Conservation (phyloP, 2,888 invertebrate genomes). For the Galerucella pusilla region DNA sequence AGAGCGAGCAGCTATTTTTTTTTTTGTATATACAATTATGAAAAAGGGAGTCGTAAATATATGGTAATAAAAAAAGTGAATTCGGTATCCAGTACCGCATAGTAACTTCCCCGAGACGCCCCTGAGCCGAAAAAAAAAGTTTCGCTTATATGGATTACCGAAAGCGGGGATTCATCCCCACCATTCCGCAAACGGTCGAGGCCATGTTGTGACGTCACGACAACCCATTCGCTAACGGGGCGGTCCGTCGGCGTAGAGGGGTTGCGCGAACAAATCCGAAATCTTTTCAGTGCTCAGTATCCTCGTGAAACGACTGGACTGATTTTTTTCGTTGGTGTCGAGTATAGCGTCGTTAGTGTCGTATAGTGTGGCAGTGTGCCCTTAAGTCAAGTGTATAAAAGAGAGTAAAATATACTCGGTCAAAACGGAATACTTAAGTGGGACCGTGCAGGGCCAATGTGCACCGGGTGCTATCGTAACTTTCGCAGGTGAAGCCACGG, state of each 20-base stretch:
- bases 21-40: too few species aligned
- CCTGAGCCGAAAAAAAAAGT: conserved; percentile 26
- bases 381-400: conserved; percentile 6
- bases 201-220: conserved; percentile 63
- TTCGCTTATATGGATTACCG: conserved; percentile 50
- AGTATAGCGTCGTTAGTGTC: conserved; percentile 19
- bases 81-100: conserved; percentile 17
- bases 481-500: conserved; percentile 59
- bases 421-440: conserved; percentile 62
- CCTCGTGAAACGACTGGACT: conserved; percentile 47
- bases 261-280: conserved; percentile 36
- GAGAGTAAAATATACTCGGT: conserved; percentile 28
- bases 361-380: conserved; percentile 26
- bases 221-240: conserved; percentile 53
- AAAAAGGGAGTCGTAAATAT: background rate
- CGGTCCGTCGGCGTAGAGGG: conserved; percentile 45
- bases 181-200: conserved; percentile 31
- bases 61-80: conserved; percentile 16
- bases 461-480: conserved; percentile 59
- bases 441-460: conserved; percentile 61
- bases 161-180: conserved; percentile 33
- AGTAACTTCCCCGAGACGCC: conserved; percentile 24
- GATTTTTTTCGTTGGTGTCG: conserved; percentile 33
- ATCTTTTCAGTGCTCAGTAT: conserved; percentile 49
- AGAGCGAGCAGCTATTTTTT: too few species aligned